These are phyloP conservation scores for Clarias fuscus DNA, from an alignment of 2,797 vertebrate genomes.

Conservation along the genomic window DNA sequence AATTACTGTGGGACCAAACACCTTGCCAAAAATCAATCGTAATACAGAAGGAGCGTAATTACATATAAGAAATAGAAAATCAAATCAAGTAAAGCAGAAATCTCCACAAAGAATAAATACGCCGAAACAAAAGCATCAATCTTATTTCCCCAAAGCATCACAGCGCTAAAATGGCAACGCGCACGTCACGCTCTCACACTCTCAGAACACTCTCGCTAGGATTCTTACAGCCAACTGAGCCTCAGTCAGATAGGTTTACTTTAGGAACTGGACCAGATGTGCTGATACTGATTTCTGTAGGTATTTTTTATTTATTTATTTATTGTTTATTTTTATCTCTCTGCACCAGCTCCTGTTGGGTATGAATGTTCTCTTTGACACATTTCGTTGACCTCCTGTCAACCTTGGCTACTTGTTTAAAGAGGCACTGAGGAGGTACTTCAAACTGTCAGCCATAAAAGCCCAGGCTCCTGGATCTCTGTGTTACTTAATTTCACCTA, in stretches of 20 bases:
- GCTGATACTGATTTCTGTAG: background rate
- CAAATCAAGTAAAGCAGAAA: background rate
- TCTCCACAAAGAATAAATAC: background rate
- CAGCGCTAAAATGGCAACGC: background rate
- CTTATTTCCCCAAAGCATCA: background rate
- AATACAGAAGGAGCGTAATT: background rate
- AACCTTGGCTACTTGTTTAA: conserved; percentile 37
- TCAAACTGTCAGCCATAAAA: conserved; percentile 50
- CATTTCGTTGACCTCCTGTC: conserved; percentile 25
- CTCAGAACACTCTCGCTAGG: background rate
- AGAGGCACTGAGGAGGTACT: conserved; percentile 46
- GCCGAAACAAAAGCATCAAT: background rate
- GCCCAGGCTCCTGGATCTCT: conserved; percentile 15
- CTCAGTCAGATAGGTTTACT: background rate
- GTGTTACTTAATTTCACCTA: conserved; percentile 43
- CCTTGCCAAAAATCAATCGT: background rate
- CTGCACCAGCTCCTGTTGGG: background rate
- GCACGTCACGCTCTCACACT: background rate
- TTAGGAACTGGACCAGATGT: background rate
- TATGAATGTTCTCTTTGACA: conserved; percentile 28
- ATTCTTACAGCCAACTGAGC: background rate
- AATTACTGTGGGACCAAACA: background rate
- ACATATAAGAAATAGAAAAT: background rate
- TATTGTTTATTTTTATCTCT: background rate
- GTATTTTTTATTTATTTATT: no score